Base-by-base conservation (phyloP, 2,888 invertebrate genomes). In the Minunthozetes semirufus region DNA sequence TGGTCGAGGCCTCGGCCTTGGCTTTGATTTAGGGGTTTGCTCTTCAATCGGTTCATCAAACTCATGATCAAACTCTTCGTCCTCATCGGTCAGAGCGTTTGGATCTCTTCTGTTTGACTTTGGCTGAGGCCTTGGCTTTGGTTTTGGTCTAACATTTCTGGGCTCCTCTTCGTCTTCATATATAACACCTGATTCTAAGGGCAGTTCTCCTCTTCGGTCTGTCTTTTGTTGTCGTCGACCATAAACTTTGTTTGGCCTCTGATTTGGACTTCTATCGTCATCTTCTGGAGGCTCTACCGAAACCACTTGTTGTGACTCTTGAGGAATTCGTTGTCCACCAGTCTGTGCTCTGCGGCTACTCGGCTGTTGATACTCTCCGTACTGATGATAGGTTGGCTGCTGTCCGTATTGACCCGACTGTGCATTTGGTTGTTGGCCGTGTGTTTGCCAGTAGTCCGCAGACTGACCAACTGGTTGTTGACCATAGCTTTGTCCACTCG, bases 31-130 rank as follows among this genome's bases (percentile, higher is more conserved):
- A 27, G 61, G 61, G 17, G 33, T 15, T 61, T 11, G 5, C n/a
- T 61, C 61, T 61, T 61, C 29, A 29, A 61, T 61, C 1, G 61
- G 61, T 61, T 61, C 61, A 22, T 61, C 61, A 29, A 61, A 61
- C 0, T 61, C 33, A 33, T 61, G 61, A 15, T 29, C 61, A n/a
- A 61, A 33, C 9, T 61, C 61, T 2, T 61, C 22, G 11, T 59
- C 59, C 13, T 61, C 33, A 33, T 61, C 61, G n/a, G n/a, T 22
- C n/a, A 61, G 15, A n/a, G 6, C 29, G n/a, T 61, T 29, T 1
- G 17, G n/a, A 25, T 15, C 27, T n/a, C 17, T 61, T 29, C n/a
- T 2, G 17, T 29, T 29, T 1, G 33, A 1, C 17, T n/a, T 27
- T 2, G 61, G 29, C n/a, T 29, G 15, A 22, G 61, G 61, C 33